Conservation (phyloP, 2,113 vertebrate species). For the Sorex araneus region DNA sequence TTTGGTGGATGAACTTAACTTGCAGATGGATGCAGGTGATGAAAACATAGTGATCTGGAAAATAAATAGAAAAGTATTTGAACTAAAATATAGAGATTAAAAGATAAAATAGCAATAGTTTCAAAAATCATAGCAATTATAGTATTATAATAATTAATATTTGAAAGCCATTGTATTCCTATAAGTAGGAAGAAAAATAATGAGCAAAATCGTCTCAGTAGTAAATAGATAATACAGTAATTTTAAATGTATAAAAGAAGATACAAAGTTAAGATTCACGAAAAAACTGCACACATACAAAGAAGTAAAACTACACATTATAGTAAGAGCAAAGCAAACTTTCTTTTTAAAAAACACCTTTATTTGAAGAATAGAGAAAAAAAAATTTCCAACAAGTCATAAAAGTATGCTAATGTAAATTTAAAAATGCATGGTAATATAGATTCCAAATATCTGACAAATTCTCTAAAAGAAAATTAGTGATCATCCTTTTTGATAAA, state of each 20-base stretch:
- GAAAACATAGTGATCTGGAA: not conserved
- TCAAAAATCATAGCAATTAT: not conserved
- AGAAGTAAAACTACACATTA: not conserved
- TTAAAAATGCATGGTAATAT: no score
- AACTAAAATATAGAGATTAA: constrained; percentile 41
- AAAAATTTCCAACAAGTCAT: not conserved
- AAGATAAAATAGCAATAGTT: not conserved
- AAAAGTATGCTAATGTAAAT: not conserved
- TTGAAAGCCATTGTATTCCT: not conserved
- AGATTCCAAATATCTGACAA: no score
- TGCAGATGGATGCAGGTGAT: not conserved
- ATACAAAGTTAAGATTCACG: not conserved
- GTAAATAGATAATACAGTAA: not conserved
- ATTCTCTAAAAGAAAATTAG: not conserved
- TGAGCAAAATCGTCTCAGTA: not conserved
- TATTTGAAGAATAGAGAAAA: not conserved
- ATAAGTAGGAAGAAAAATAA: not conserved
- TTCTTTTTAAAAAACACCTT: not conserved
- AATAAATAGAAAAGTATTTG: constrained; percentile 14
- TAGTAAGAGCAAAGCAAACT: not conserved
- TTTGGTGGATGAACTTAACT: not conserved
- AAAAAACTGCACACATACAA: not conserved
- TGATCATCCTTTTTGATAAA: not conserved
- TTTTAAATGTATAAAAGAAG: not conserved
- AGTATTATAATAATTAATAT: not conserved